Conservation (phyloP, 2,888 invertebrate species). For the Chrysolina haemoptera region DNA sequence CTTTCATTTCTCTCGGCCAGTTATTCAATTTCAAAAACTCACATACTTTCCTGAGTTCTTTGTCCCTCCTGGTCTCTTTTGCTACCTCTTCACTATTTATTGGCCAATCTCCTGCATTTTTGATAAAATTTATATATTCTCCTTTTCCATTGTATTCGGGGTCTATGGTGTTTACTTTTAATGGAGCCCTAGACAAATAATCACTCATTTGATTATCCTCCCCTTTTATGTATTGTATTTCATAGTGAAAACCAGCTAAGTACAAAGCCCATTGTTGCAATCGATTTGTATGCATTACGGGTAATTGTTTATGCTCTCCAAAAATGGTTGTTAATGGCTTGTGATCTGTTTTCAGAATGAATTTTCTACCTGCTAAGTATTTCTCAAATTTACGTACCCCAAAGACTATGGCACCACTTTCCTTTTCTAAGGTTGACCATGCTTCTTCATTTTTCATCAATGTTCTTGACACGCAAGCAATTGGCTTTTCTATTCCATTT, state of each 20-base stretch:
- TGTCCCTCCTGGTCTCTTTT: not conserved
- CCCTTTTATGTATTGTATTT: constrained; percentile 43
- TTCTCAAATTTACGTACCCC: constrained; percentile 24
- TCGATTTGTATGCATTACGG: constrained; percentile 61
- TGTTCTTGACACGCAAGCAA: constrained; percentile 20
- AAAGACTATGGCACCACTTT: constrained; percentile 60
- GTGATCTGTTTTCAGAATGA: constrained; percentile 13
- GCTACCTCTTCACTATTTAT: constrained; percentile 18
- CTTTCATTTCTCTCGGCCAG: constrained; percentile 18
- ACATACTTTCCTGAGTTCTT: not conserved
- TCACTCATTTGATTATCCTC: constrained; percentile 38
- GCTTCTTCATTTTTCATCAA: not conserved
- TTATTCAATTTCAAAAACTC: constrained; percentile 1
- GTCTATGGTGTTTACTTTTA: constrained; percentile 31
- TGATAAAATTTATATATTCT: constrained; percentile 22
- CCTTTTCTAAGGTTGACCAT: constrained; percentile 37
- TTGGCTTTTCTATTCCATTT: constrained; percentile 16
- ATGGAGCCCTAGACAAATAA: constrained; percentile 34
- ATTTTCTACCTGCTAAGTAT: constrained; percentile 12
- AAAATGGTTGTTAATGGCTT: constrained; percentile 31
- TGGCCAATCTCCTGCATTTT: constrained; percentile 24
- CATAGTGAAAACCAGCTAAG: constrained; percentile 45
- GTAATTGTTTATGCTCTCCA: constrained; percentile 59
- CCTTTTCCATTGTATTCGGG: not conserved
- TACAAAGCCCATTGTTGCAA: constrained; percentile 59